Evolutionary conservation across 2,113 vertebrate genomes (phyloP), one percentile per base, ranked within the genome.

Genomic region (Ceyx margarethae): DNA sequence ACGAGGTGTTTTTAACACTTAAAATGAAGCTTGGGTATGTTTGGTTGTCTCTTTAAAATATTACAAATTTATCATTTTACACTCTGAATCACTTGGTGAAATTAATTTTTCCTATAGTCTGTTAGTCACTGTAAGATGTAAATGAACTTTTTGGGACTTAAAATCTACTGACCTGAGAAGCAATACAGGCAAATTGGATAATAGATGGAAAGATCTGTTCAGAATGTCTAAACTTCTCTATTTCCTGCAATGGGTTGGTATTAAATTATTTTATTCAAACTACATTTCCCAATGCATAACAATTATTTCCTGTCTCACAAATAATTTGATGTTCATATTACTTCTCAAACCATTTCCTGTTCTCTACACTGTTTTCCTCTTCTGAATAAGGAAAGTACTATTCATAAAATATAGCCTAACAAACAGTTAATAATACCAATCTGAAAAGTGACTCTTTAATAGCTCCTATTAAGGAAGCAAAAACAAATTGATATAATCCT

Each of bases 401-500:
- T 95, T 96, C 46, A 1, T 94, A 89, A 92, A 94, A 93, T 82
- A 69, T 45, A 61, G 31, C 73, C 71, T 80, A 93, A 76, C 79
- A 91, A 96, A 95, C 65, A 94, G 90, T 95, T 95, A 95, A 93
- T 95, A 96, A 96, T 84, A 75, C 67, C 57, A 83, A 91, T 95
- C 95, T 94, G 93, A 95, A 90, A 96, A 95, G 91, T 87, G 90
- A 93, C 66, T 91, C 85, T 93, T 96, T 95, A 97, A 96, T 96
- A 95, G 93, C 77, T 92, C 77, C 67, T 96, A 94, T 95, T 96
- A 96, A 94, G 86, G 95, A 93, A 96, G 95, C 48, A 95, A 96
- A 96, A 96, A 88, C 95, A 97, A 93, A 95, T 90, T 93, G 94
- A 94, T 91, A 96, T 96, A 97, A 97, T 96, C 93, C 95, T 84